Evolutionary conservation across 2,888 invertebrate species (phyloP).

Genomic region (Nephrotoma flavescens): DNA sequence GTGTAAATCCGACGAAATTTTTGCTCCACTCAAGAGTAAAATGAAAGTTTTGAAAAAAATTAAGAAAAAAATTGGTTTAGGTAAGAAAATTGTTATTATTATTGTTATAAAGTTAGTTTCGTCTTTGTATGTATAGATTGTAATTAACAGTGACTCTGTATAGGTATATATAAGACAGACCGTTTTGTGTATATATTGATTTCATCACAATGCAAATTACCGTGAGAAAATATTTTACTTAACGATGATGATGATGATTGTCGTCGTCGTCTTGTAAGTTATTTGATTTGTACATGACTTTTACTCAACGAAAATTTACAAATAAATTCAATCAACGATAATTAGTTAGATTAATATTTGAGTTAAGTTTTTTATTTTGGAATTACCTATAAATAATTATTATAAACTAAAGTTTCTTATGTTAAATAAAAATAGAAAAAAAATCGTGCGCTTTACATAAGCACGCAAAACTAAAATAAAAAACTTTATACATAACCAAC

Average conservation of each 20-base stretch:
- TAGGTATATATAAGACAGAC: not conserved
- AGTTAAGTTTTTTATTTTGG: not conserved
- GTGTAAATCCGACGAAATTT: constrained; percentile 11
- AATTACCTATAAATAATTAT: not conserved
- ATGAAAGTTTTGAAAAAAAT: constrained; percentile 85
- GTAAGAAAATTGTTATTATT: constrained; percentile 39
- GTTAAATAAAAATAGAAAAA: not conserved
- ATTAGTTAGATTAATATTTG: not conserved
- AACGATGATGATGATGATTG: not conserved
- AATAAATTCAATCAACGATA: not conserved
- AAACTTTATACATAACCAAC: not conserved
- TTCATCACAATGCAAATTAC: constrained; percentile 1
- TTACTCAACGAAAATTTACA: not conserved
- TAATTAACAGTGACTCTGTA: not conserved
- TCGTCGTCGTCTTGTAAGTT: not conserved
- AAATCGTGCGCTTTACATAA: not conserved
- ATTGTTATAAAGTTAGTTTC: not conserved
- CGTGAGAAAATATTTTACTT: not conserved
- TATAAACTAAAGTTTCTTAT: not conserved
- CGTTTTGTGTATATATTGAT: not conserved
- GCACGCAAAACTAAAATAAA: not conserved
- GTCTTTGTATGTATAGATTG: not conserved
- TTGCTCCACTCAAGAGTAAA: constrained; percentile 33
- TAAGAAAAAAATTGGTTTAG: constrained; percentile 74
- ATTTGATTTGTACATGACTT: not conserved